Evolutionary conservation across 2,888 invertebrate genomes (phyloP), one percentile per base, ranked within the genome.

Genomic region (Sarcophaga carnaria): DNA sequence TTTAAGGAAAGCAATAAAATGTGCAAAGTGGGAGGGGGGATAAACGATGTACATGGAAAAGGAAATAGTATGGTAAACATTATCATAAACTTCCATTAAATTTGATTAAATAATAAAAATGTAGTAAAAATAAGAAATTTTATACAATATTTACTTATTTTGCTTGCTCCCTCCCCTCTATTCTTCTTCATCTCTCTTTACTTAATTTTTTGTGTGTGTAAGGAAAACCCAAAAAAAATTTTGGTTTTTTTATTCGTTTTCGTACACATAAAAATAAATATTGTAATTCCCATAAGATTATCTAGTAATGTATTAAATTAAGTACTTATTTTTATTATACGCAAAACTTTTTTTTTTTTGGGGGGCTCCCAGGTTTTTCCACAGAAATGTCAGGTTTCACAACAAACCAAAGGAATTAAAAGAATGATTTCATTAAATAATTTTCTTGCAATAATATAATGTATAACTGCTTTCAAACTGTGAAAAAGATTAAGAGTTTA

Each of bases 11-110:
- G 14, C 1, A 12, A 54, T 54, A 14, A 54, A 54, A 54, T 1
- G 14, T 54, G 2, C 1, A 54, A 5, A 54, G 0, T 4, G 10
- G 4, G 54, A 17, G 17, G 14, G 54, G 20, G 54, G 54, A 45
- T 45, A 45, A 79, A 12, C 74, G 64, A 64, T 8, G 17, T 54
- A 49, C 27, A n/a, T 4, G 25, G 25, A 17, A 25, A 47, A 20
- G 64, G n/a, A 20, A 70, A 74, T 25, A 62, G 71, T 27, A 66
- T 49, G 11, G 11, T 2, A 47, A 27, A 54, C 45, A 71, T 76
- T 85, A 85, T 67, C 86, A 90, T 89, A 90, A 90, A 89, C 89
- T 72, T 90, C 89, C 90, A 91, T 91, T 91, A 90, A 91, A 91
- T 90, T 91, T 90, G 90, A 91, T 91, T 91, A 91, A 90, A 91